These are phyloP conservation scores for Gryllus longicercus DNA, from an alignment of 2,888 invertebrate species.

Conservation along the genomic window DNA sequence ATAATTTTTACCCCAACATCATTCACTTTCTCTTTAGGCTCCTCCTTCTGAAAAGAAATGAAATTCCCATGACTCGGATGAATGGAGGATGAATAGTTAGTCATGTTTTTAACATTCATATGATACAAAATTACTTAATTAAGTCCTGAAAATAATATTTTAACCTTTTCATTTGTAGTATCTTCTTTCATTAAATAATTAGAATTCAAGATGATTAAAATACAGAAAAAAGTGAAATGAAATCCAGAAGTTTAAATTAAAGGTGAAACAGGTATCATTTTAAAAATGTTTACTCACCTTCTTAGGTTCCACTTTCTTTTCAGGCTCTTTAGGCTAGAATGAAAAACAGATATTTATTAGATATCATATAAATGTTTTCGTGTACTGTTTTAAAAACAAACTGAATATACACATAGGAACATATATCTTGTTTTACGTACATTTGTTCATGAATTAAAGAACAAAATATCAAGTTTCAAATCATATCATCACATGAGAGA, in stretches of 20 bases:
- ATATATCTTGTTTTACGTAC: too few relatives aligned
- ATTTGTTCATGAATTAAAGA: not conserved
- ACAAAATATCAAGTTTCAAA: not conserved
- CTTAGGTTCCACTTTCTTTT: slow-evolving; percentile 29
- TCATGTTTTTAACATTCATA: too few relatives aligned
- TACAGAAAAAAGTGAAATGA: not conserved
- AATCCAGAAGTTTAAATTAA: not conserved
- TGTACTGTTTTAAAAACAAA: too few relatives aligned
- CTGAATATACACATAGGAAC: too few relatives aligned
- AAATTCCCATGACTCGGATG: not conserved
- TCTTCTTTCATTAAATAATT: not conserved
- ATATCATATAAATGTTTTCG: not conserved
- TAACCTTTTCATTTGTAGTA: not conserved
- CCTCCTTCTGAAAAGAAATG: slow-evolving; percentile 25
- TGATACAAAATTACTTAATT: too few relatives aligned
- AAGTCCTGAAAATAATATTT: too few relatives aligned
- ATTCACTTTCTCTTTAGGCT: slow-evolving; percentile 27
- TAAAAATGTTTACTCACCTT: slow-evolving; percentile 23
- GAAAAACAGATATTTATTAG: slow-evolving; percentile 21
- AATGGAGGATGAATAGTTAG: not conserved
- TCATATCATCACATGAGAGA: too few relatives aligned
- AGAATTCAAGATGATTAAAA: not conserved
- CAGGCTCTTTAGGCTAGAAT: slow-evolving; percentile 29
- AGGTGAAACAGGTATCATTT: too few relatives aligned
- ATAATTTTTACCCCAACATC: slow-evolving; percentile 31